These are phyloP conservation scores for Alfaro cultratus DNA, from an alignment of 2,797 vertebrate species.

Conservation along the genomic window DNA sequence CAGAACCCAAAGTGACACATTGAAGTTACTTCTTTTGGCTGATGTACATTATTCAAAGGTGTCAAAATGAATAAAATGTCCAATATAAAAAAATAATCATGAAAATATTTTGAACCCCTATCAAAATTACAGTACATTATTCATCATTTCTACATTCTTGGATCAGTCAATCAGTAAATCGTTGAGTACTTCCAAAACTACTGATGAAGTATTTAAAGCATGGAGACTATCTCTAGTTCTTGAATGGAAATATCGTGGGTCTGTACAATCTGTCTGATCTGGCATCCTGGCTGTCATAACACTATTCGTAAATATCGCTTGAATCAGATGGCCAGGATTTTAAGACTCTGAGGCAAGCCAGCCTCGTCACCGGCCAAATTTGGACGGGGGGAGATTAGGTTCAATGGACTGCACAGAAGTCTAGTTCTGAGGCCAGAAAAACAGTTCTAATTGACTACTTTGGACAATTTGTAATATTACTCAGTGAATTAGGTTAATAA, in stretches of 20 bases:
- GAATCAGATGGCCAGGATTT: constrained; percentile 48
- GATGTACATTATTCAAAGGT: background rate
- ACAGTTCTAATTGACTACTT: background rate
- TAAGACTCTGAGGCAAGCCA: constrained; percentile 63
- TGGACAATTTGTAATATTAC: constrained; percentile 7
- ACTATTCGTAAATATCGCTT: constrained; percentile 15
- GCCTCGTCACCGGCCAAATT: constrained; percentile 46
- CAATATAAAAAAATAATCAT: background rate
- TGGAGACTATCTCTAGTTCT: background rate
- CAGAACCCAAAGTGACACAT: background rate
- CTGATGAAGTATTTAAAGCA: background rate
- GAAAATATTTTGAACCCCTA: background rate
- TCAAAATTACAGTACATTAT: background rate
- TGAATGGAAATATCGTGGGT: background rate
- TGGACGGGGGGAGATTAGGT: constrained; percentile 32
- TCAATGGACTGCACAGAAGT: constrained; percentile 53
- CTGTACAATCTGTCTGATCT: background rate
- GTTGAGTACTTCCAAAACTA: background rate
- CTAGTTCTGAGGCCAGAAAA: constrained; percentile 24
- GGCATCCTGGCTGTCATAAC: constrained; percentile 33
- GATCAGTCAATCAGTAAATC: background rate
- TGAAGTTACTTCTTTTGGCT: background rate
- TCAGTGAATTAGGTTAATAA: background rate
- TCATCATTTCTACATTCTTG: background rate
- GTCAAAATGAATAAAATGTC: background rate